Base-by-base conservation (phyloP, 1,140 invertebrate species). In the Sarcophaga peregrina region DNA sequence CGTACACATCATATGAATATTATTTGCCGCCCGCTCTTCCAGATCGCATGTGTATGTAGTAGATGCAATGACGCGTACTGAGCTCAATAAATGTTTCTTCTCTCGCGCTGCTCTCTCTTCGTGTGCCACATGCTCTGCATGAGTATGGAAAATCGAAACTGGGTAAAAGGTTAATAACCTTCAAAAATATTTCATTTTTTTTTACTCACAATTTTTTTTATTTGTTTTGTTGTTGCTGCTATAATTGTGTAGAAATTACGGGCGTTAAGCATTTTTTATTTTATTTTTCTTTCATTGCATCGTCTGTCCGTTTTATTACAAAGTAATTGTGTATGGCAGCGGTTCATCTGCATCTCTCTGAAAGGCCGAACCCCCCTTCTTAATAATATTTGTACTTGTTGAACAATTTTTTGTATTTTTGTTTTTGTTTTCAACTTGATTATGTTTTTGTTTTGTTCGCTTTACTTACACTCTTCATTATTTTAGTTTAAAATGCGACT, bases 111-210 rank as follows among this genome's bases (percentile, higher is more conserved):
- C 25, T 37, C 25, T 37, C 25, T 37, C 25, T 37, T 37, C 4
- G 25, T 4, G 4, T 2, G 25, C 4, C 25, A 37, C 4, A 37
- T 37, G 25, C 25, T 37, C 25, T 37, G 25, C 25, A 37, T 37
- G 25, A 20, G 20, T n/a, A n/a, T 20, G 75, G 75, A 78, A 78
- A 78, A n/a, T 13, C 47, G 11, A 76, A 76, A 81, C 50, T 81
- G 62, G 80, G 80, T 68, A 81, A 81, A 81, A 81, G 80, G 80
- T 81, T 68, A 81, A 81, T 58, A 68, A 62, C 52, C 80, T 58
- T 68, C 58, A 68, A 58, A 81, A 81, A 47, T 46, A 47, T 37
- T 37, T 37, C 25, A 37, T 37, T 37, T 37, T 37, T 37, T 37
- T 37, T 37, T 37, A 37, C n/a, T n/a, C n/a, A n/a, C n/a, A n/a